Evolutionary conservation across 2,797 vertebrate genomes (phyloP).

Genomic region (Manis pentadactyla): DNA sequence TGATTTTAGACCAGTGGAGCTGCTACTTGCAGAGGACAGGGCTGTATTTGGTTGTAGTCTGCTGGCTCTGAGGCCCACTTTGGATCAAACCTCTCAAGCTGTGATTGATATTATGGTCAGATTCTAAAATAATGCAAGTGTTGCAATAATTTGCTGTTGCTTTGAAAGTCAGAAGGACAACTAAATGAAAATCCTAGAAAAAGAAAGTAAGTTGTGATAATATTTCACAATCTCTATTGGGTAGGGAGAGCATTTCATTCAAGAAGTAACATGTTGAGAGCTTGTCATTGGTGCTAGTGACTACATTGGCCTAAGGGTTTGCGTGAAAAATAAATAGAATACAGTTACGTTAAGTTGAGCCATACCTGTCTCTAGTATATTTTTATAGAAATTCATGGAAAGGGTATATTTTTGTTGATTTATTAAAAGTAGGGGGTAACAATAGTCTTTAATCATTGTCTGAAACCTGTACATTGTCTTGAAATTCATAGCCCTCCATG

Average conservation of each 20-base stretch:
- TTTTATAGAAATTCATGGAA: slow-evolving; percentile 35
- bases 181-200: neutral
- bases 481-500: neutral
- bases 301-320: neutral
- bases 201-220: neutral
- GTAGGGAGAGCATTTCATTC: neutral
- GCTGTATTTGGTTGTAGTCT: neutral
- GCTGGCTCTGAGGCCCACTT: neutral
- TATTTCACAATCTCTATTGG: neutral
- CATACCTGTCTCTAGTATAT: neutral
- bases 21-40: neutral
- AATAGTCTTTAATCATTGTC: neutral
- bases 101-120: neutral
- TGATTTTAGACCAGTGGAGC: neutral
- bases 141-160: neutral
- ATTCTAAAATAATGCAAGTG: neutral
- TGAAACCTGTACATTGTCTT: neutral
- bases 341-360: neutral
- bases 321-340: neutral
- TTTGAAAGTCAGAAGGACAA: neutral
- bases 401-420: neutral
- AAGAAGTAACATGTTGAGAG: neutral
- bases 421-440: neutral
- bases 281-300: neutral
- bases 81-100: neutral